Evolutionary conservation across 2,888 invertebrate genomes (phyloP).

Genomic region (Strigamia maritima): DNA sequence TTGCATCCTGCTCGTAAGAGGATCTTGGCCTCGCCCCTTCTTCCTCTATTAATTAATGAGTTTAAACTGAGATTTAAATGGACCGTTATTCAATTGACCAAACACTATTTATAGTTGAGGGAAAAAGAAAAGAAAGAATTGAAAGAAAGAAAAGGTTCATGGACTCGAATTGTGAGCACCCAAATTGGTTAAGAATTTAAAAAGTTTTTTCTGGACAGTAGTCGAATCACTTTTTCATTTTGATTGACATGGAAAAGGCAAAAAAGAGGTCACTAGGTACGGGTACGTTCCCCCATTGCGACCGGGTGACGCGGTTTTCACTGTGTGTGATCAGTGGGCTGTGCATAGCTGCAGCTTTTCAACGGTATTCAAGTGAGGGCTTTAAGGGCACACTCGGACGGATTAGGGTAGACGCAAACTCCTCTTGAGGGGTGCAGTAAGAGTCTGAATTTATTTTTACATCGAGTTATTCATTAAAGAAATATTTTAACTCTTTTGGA

Average conservation of each 20-base stretch:
- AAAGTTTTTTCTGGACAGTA: background rate
- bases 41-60: conserved; percentile 5
- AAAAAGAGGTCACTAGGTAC: conserved; percentile 26
- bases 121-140: background rate
- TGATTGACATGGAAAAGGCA: background rate
- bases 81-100: background rate
- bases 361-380: conserved; percentile 26
- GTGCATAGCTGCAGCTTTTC: conserved; percentile 13
- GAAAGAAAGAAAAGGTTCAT: background rate
- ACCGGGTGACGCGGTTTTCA: background rate
- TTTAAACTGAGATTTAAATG: conserved; percentile 25
- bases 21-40: conserved; percentile 29
- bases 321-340: conserved; percentile 26
- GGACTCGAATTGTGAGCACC: background rate
- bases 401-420: conserved; percentile 20
- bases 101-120: background rate
- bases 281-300: background rate
- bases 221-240: background rate
- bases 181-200: background rate
- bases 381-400: conserved; percentile 8
- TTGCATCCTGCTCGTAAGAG: conserved; percentile 7
- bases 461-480: too few relatives aligned
- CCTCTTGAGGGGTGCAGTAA: background rate
- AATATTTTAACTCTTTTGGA: too few relatives aligned
- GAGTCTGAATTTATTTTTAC: background rate